Base-by-base conservation (phyloP, 1,140 invertebrate genomes). In the Rhizoglyphus robini region DNA sequence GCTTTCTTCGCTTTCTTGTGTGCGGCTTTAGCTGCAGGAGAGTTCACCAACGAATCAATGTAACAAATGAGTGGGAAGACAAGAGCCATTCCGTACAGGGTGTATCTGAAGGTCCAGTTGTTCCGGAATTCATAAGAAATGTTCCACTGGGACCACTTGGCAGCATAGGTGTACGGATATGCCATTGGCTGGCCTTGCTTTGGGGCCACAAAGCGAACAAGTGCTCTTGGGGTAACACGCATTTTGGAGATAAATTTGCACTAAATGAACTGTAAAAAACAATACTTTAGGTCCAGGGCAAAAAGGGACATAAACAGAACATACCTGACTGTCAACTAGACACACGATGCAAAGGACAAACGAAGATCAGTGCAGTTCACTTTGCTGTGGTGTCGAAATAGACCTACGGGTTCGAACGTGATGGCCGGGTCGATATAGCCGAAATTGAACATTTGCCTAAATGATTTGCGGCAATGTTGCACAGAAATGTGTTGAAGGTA, bases 131-230 rank as follows among this genome's bases (percentile, higher is more conserved):
- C 47, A 34, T 51, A 64, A 1, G 8, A 13, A 57, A 31, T 2
- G 20, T 47, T 47, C 5, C 5, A 51, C 20, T 64, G 63, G 11
- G 63, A 64, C 46, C 38, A 49, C 25, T 49, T 47, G 1, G 63
- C 63, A 18, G 47, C 11, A 23, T 23, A 23, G 11, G 63, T 64
- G 15, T 48, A 30, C 25, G 63, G 63, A 36, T 8, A 48, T 2
- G 31, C 46, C 47, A 49, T 48, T 31, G 47, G 63, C 41, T 47
- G 4, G 18, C 63, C 63, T 34, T 64, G 63, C 18, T 27, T 48
- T 8, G 63, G 63, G 15, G 18, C 31, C 20, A 20, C 4, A 36
- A 64, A 64, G 20, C 47, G 63, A 23, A 64, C 1, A 18, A 64
- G 41, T 18, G 27, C 8, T 31, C 41, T 23, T 4, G 47, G 41